These are phyloP conservation scores for Idaea straminata DNA, from an alignment of 2,888 invertebrate species.

Conservation along the genomic window DNA sequence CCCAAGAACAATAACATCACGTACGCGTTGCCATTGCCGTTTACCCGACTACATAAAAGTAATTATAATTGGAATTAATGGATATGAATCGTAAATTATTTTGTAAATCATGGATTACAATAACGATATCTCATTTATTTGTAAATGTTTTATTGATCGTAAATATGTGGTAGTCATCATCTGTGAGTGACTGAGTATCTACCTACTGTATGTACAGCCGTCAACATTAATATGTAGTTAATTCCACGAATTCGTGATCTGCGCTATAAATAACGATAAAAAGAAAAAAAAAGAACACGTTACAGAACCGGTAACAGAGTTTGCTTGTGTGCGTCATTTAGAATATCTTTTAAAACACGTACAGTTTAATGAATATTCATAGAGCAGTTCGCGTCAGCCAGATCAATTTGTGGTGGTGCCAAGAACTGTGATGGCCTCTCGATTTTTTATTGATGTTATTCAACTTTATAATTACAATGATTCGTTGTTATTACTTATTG, in stretches of 20 bases:
- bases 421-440: slow-evolving; percentile 53
- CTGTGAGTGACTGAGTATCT: no score
- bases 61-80: background rate
- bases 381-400: slow-evolving; percentile 55
- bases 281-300: slow-evolving; percentile 38
- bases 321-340: slow-evolving; percentile 60
- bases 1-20: slow-evolving; percentile 28
- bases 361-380: slow-evolving; percentile 71
- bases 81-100: background rate
- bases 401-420: slow-evolving; percentile 59
- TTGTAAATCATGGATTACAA: slow-evolving; percentile 26
- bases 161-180: slow-evolving; percentile 28
- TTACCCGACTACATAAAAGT: slow-evolving; percentile 36
- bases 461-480: slow-evolving; percentile 55
- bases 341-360: slow-evolving; percentile 48
- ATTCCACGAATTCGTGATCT: slow-evolving; percentile 43
- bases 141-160: slow-evolving; percentile 22
- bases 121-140: slow-evolving; percentile 23
- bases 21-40: slow-evolving; percentile 20
- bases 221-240: slow-evolving; percentile 19
- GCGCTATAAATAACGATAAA: slow-evolving; percentile 49
- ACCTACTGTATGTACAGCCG: background rate
- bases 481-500: slow-evolving; percentile 35
- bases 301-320: slow-evolving; percentile 46
- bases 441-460: slow-evolving; percentile 64